Conservation (phyloP, 2,888 invertebrate species). For the Lobophora halterata region DNA sequence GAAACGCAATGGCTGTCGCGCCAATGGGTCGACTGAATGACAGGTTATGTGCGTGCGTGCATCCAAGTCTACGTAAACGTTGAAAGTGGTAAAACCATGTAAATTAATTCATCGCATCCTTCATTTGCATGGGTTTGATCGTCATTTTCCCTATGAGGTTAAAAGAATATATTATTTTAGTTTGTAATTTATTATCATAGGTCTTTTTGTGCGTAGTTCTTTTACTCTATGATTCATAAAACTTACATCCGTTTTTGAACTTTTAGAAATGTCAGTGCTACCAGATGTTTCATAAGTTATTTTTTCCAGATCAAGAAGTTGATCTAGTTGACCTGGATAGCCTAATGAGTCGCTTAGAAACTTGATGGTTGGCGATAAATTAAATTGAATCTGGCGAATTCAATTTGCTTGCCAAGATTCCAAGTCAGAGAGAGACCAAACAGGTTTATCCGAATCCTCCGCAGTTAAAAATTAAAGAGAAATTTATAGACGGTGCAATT, state of each 20-base stretch:
- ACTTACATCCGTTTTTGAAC: conserved; percentile 5
- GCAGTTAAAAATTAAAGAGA: conserved; percentile 17
- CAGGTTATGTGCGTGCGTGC: conserved; percentile 10
- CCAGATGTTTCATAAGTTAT: conserved; percentile 11
- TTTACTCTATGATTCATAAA: conserved; percentile 5
- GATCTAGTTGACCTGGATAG: conserved; percentile 18
- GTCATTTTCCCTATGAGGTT: neutral
- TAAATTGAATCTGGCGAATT: conserved; percentile 20
- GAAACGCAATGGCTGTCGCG: conserved; percentile 28
- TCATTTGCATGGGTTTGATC: conserved; percentile 3
- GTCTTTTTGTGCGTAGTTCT: too few species aligned
- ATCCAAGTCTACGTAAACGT: conserved; percentile 20
- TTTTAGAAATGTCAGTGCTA: conserved; percentile 3
- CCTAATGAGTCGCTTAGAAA: conserved; percentile 20
- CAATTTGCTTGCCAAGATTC: too few species aligned
- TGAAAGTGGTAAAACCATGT: conserved; percentile 10
- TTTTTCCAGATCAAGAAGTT: conserved; percentile 6
- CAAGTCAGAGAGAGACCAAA: conserved; percentile 14
- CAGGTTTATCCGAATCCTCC: conserved; percentile 19
- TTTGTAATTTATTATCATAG: too few species aligned
- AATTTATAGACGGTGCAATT: too few species aligned
- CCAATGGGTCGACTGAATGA: conserved; percentile 2
- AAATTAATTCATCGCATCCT: conserved; percentile 12
- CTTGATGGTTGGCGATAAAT: conserved; percentile 21
- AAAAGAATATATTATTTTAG: neutral